A percentile compares a stretch with the other conserved stretches of the same genome.
phyloP scores from a whole-genome alignment of 2,888 invertebrate species.

The Cantharis flavilabris region DNA sequence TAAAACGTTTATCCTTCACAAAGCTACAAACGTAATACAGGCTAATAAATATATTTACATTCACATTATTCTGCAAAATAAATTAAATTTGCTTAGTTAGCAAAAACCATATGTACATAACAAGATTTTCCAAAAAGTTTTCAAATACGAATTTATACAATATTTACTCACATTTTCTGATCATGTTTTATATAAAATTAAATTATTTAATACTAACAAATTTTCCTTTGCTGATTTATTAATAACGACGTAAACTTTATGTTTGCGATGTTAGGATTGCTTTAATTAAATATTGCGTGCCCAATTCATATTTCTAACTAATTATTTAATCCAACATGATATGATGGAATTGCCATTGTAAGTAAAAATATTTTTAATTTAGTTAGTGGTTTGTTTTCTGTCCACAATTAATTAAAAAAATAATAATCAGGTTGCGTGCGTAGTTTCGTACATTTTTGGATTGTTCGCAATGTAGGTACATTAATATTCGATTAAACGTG shows the following conservation, averaged over 20 bases:
- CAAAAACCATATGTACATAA: neutral
- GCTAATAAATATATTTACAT: neutral
- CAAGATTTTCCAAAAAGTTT: neutral
- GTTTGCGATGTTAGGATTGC: neutral
- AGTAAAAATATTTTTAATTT: neutral
- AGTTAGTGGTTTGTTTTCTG: neutral
- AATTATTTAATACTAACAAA: neutral
- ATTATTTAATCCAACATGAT: neutral
- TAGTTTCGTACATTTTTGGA: neutral
- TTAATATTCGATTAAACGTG: neutral
- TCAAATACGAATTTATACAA: neutral
- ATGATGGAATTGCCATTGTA: neutral
- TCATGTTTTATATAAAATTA: neutral
- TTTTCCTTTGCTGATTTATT: neutral
- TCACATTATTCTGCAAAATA: neutral
- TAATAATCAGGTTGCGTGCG: neutral
- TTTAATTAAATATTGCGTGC: neutral
- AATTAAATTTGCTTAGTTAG: neutral
- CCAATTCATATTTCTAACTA: neutral
- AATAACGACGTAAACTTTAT: neutral
- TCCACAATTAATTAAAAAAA: neutral
- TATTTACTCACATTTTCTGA: slow-evolving; percentile 9
- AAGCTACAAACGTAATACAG: neutral
- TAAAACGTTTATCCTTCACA: neutral
- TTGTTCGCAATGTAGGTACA: neutral